phyloP scores from a whole-genome alignment of 2,888 invertebrate genomes.

The Spilarctia lutea region DNA sequence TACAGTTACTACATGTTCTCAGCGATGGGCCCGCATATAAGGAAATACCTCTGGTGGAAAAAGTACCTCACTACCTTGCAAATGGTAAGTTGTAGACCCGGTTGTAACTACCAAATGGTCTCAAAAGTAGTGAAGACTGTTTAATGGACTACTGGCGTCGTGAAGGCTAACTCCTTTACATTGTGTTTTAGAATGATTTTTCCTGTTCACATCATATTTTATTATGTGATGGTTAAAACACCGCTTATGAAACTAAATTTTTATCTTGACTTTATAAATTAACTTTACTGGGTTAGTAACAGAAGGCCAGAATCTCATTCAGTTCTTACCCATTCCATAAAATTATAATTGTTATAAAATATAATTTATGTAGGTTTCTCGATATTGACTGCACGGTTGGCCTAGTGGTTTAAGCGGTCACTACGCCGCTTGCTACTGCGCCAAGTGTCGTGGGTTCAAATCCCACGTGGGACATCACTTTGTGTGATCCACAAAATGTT shows the following conservation, averaged over 20 bases:
- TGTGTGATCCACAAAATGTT: too few species aligned
- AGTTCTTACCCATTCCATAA: not conserved
- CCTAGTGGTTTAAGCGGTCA: too few species aligned
- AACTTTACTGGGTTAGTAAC: not conserved
- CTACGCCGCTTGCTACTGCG: too few species aligned
- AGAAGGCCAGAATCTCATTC: not conserved
- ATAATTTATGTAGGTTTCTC: not conserved
- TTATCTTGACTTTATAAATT: not conserved
- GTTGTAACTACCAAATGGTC: not conserved
- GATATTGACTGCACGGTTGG: too few species aligned
- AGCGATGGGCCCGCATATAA: slow-evolving; percentile 95
- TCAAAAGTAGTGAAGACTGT: not conserved
- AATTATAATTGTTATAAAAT: not conserved
- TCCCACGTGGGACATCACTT: too few species aligned
- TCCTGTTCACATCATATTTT: not conserved
- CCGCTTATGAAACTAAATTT: not conserved
- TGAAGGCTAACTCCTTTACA: slow-evolving; percentile 1
- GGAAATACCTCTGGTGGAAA: slow-evolving; percentile 98
- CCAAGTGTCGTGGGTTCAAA: too few species aligned
- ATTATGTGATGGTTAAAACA: not conserved
- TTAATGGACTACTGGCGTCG: not conserved
- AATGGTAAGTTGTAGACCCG: slow-evolving; percentile 89
- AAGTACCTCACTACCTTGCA: slow-evolving; percentile 96
- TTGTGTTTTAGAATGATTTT: not conserved
- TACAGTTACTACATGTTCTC: slow-evolving; percentile 97